A percentile compares a stretch with the other conserved stretches of the same genome.
These are phyloP conservation scores for Tachina lurida DNA, from an alignment of 2,888 invertebrate genomes.

Conservation along the genomic window DNA sequence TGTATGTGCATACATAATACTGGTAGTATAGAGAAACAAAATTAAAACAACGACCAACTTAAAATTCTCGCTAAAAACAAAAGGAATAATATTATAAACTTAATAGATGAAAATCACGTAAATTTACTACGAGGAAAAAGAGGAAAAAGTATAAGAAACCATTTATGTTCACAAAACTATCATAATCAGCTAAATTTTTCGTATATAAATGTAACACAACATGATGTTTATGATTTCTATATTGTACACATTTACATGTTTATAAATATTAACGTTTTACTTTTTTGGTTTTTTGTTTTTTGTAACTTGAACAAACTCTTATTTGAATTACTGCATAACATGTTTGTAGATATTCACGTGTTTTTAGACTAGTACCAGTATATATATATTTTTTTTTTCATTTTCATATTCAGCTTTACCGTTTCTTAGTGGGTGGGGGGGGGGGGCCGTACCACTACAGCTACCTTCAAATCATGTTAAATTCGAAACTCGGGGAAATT, in stretches of 20 bases:
- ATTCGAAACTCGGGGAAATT: constrained; percentile 50
- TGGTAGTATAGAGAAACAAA: background rate
- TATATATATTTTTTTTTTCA: background rate
- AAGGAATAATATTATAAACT: constrained; percentile 56
- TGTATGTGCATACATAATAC: background rate
- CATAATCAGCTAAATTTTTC: constrained; percentile 60
- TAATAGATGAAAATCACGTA: constrained; percentile 69
- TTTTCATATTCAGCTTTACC: constrained; percentile 23
- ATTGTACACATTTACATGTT: constrained; percentile 33
- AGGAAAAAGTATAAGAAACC: constrained; percentile 32
- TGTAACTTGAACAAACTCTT: constrained; percentile 29
- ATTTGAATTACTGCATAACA: constrained; percentile 45
- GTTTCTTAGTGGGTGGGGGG: constrained; percentile 63
- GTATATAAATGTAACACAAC: constrained; percentile 27
- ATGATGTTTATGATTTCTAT: constrained; percentile 56
- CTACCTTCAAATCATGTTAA: constrained; percentile 50
- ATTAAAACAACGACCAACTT: constrained; percentile 41
- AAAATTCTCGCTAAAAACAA: constrained; percentile 68
- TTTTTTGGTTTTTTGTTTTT: constrained; percentile 6
- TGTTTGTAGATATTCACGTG: constrained; percentile 58
- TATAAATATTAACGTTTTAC: constrained; percentile 39
- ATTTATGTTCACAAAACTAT: constrained; percentile 50
- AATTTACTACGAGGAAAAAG: constrained; percentile 23
- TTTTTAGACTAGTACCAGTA: constrained; percentile 34
- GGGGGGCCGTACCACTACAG: constrained; percentile 53